Conservation (phyloP, 1,140 invertebrate species). For the Conus betulinus region DNA sequence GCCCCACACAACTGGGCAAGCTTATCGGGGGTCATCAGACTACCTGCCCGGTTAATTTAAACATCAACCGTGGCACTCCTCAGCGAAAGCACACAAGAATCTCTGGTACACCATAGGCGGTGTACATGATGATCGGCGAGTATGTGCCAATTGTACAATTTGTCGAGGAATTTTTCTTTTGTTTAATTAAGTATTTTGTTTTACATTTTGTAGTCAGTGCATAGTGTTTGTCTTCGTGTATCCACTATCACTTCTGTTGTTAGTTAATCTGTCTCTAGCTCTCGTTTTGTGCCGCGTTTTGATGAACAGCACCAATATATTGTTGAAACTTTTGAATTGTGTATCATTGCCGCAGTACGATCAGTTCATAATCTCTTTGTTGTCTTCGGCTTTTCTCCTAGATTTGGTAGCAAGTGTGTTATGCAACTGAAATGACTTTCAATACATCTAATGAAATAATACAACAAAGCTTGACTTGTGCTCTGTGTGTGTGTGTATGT, state of each 20-base stretch:
- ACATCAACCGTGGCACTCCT: no score
- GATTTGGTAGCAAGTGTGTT: background rate
- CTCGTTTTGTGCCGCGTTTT: background rate
- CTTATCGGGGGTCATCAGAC: no score
- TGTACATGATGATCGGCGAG: no score
- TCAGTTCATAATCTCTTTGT: background rate
- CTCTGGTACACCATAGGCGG: no score
- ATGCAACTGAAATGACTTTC: background rate
- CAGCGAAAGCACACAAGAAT: no score
- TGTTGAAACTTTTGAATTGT: background rate
- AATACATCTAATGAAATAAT: background rate
- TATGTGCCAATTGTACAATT: no score
- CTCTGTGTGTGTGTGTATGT: background rate
- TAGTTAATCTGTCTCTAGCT: background rate
- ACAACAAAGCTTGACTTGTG: no score
- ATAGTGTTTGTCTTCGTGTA: background rate
- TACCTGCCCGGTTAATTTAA: no score
- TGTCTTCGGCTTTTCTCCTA: background rate
- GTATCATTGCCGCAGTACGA: background rate
- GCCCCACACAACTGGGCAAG: no score
- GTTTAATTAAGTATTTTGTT: no score
- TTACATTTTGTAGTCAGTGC: no score
- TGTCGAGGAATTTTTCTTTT: no score
- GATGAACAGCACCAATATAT: background rate
- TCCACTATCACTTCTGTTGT: background rate